phyloP scores from a whole-genome alignment of 1,140 invertebrate genomes.

The Cotesia glomerata region DNA sequence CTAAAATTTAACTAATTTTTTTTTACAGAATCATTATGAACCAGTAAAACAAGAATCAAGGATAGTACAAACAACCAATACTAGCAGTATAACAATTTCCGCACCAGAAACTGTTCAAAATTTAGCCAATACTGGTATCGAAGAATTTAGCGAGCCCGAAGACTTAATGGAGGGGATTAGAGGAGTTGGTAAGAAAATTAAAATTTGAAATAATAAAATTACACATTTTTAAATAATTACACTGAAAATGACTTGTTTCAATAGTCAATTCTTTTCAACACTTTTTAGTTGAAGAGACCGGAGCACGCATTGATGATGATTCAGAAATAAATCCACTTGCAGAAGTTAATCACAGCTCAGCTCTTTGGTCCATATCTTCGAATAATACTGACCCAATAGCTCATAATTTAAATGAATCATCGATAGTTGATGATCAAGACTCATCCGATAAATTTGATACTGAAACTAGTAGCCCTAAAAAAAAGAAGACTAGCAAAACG shows the following conservation, averaged over 20 bases:
- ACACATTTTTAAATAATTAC: background rate
- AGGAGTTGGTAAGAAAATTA: conserved; percentile 65
- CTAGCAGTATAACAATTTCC: conserved; percentile 49
- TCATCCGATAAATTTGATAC: conserved; percentile 51
- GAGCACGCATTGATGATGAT: conserved; percentile 59
- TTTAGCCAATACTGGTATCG: conserved; percentile 54
- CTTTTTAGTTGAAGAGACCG: conserved; percentile 58
- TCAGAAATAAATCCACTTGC: conserved; percentile 47
- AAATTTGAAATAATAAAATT: background rate
- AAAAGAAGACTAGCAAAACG: conserved; percentile 50
- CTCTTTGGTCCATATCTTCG: conserved; percentile 42
- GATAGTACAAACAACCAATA: conserved; percentile 54
- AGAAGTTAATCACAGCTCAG: conserved; percentile 43
- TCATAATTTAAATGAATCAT: conserved; percentile 44
- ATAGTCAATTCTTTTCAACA: background rate
- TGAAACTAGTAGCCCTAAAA: conserved; percentile 53
- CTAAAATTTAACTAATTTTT: too few relatives aligned
- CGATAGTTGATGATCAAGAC: conserved; percentile 48
- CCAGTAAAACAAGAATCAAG: conserved; percentile 63
- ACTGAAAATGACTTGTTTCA: conserved; percentile 7
- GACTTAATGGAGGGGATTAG: conserved; percentile 83
- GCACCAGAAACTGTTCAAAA: conserved; percentile 44
- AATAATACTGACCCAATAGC: conserved; percentile 50
- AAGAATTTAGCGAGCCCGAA: conserved; percentile 82
- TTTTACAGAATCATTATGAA: conserved; percentile 73